Evolutionary conservation across 2,888 invertebrate species (phyloP).

Genomic region (Isotomurus palustris): DNA sequence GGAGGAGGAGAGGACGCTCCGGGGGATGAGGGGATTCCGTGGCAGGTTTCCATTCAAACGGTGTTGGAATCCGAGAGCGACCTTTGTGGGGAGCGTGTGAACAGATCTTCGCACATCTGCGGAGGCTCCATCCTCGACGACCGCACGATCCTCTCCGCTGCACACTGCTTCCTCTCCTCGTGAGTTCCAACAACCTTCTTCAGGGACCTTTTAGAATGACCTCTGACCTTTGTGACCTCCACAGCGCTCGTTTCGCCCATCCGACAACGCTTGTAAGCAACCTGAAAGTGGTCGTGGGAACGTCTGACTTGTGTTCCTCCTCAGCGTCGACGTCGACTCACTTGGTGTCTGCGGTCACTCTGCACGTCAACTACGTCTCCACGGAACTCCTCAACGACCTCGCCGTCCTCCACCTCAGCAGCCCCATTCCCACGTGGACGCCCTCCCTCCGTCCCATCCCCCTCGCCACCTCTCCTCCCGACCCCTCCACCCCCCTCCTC

Average conservation of each 20-base stretch:
- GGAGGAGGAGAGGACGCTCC: constrained; percentile 31
- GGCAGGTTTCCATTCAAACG: constrained; percentile 38
- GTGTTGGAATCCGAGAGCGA: constrained; percentile 9
- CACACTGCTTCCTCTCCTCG: constrained; percentile 39
- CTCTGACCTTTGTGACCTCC: not conserved
- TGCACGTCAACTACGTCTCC: constrained; percentile 38
- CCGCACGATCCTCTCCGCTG: constrained; percentile 28
- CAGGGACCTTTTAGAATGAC: not conserved
- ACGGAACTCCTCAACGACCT: constrained; percentile 39
- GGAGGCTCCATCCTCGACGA: constrained; percentile 38
- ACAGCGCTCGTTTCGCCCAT: constrained; percentile 30
- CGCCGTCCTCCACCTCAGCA: constrained; percentile 30
- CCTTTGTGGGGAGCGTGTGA: constrained; percentile 21
- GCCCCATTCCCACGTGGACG: too few relatives aligned
- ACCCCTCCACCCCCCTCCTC: constrained; percentile 17
- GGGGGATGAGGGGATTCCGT: constrained; percentile 24
- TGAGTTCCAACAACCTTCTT: constrained; percentile 6
- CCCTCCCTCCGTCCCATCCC: constrained; percentile 35
- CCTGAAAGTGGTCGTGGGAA: constrained; percentile 38
- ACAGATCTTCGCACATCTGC: constrained; percentile 34
- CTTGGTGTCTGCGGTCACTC: constrained; percentile 22
- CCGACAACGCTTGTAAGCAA: constrained; percentile 18
- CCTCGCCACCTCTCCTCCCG: constrained; percentile 28
- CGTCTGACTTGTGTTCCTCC: constrained; percentile 30
- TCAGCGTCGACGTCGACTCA: constrained; percentile 31